Evolutionary conservation across 2,113 vertebrate species (phyloP), one percentile per base, ranked within the genome.

Genomic region (Saccopteryx leptura): DNA sequence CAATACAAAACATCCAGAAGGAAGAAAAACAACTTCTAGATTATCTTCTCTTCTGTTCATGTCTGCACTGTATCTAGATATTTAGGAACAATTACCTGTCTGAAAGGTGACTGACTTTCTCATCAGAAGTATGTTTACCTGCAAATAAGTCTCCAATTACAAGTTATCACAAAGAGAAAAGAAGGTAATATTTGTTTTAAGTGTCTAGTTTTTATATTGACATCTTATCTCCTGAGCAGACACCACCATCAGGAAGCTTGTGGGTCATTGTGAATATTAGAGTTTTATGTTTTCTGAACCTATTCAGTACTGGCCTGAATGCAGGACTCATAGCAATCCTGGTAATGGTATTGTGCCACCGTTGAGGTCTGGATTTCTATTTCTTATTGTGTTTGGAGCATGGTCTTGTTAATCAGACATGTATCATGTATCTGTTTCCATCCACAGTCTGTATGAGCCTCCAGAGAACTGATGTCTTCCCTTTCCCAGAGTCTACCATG

Each of bases 71-170:
- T 52, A 28, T 48, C 83, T 69, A 19, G 68, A n/a, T 93, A 61
- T 60, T 56, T 56, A 81, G 50, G 63, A 90, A 46, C 19, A 63
- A 76, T 79, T 81, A 69, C 58, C 65, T 94, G 19, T 83, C 74
- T 52, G 69, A 88, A n/a, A 83, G 39, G 46, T 11, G 33, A 82
- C 7, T 60, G 33, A 50, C 52, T 92, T 82, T 89, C 71, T 92
- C 65, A 31, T 80, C 65, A 87, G 90, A 93, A 86, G 60, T n/a
- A 83, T 12, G 26, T 33, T 28, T 5, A 68, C 56, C 58, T 89
- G 31, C 54, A 46, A 78, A 54, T 33, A 39, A 71, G 31, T 68
- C 52, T 96, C 71, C 71, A 93, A 33, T 96, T 80, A 76, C 63
- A 94, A 82, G 65, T 19, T 72, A 46, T 11, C 66, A 71, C 46